Evolutionary conservation across 2,888 invertebrate genomes (phyloP).

Genomic region (Limenitis camilla): DNA sequence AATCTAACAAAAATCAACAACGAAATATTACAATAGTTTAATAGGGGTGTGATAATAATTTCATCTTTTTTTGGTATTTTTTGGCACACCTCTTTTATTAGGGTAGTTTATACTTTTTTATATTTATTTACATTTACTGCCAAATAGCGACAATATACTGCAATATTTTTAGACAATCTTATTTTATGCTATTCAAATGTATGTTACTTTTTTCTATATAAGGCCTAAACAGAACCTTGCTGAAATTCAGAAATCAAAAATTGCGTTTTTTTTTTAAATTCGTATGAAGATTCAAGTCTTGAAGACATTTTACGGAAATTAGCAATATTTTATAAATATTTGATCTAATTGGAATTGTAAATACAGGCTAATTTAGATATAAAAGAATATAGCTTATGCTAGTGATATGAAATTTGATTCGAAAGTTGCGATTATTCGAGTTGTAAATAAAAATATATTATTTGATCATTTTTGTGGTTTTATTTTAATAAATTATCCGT

Average conservation of each 20-base stretch:
- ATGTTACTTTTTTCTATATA: too few species aligned
- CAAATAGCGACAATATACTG: slow-evolving; percentile 20
- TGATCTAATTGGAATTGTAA: slow-evolving; percentile 29
- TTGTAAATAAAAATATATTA: slow-evolving; percentile 72
- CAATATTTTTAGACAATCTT: slow-evolving; percentile 23
- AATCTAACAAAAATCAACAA: background rate
- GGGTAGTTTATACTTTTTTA: slow-evolving; percentile 4
- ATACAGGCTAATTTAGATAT: slow-evolving; percentile 31
- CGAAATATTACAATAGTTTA: background rate
- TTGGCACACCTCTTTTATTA: background rate
- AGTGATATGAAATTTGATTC: slow-evolving; percentile 40
- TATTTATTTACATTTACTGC: slow-evolving; percentile 19
- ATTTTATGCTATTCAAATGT: slow-evolving; percentile 19
- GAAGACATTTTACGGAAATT: slow-evolving; percentile 24
- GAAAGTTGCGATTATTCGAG: slow-evolving; percentile 58
- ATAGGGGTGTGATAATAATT: background rate
- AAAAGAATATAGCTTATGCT: slow-evolving; percentile 34
- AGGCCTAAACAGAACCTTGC: too few species aligned
- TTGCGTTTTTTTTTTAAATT: too few species aligned
- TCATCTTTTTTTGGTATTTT: background rate
- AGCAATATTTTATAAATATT: slow-evolving; percentile 32
- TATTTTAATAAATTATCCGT: too few species aligned
- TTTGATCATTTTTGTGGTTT: slow-evolving; percentile 49
- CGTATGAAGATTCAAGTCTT: slow-evolving; percentile 14
- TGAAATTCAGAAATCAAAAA: too few species aligned